These are phyloP conservation scores for Ormyrus pomaceus DNA, from an alignment of 2,888 invertebrate species.

Conservation along the genomic window DNA sequence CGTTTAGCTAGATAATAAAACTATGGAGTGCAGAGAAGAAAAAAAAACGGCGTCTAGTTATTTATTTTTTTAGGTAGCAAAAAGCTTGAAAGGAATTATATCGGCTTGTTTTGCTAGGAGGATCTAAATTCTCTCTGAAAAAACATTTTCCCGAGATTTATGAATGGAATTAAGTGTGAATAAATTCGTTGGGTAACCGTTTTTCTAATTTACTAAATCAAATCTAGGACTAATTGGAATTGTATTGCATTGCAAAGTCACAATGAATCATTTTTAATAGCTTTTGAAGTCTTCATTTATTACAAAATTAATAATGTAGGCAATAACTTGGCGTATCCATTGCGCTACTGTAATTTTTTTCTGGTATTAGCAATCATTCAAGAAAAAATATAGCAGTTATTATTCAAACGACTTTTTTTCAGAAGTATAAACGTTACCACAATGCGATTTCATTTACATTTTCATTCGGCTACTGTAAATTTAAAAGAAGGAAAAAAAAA, in stretches of 20 bases:
- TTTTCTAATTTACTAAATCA: not conserved
- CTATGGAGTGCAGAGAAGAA: conserved; percentile 1
- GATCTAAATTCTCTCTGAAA: too few species aligned
- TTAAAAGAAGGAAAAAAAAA: too few species aligned
- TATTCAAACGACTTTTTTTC: not conserved
- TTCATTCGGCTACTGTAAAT: too few species aligned
- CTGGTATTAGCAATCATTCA: not conserved
- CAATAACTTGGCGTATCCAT: not conserved
- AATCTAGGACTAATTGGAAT: not conserved
- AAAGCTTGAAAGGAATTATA: not conserved
- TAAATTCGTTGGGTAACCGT: too few species aligned
- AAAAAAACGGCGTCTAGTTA: not conserved
- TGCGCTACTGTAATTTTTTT: not conserved
- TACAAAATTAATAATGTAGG: too few species aligned
- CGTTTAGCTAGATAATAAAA: not conserved
- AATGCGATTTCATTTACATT: not conserved
- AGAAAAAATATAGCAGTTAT: conserved; percentile 6
- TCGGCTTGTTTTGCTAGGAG: too few species aligned
- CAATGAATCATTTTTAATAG: not conserved
- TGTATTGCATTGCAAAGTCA: not conserved
- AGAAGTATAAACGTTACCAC: not conserved
- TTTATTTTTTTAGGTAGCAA: conserved; percentile 15
- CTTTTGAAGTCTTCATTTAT: not conserved
- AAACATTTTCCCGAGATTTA: too few species aligned
- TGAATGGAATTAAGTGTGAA: too few species aligned